Conservation (phyloP, 2,888 invertebrate species). For the Orchestes rusci region DNA sequence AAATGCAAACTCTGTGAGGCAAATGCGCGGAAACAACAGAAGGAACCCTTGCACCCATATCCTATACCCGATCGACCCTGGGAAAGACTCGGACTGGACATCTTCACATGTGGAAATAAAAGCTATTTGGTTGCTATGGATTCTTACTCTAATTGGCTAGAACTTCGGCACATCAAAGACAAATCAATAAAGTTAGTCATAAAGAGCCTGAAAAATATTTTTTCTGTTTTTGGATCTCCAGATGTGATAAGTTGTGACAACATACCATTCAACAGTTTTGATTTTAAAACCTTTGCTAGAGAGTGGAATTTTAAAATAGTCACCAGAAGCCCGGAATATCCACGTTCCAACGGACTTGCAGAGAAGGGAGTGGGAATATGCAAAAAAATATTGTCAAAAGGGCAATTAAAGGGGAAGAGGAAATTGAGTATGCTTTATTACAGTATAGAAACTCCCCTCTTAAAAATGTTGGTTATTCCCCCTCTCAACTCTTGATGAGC, state of each 20-base stretch:
- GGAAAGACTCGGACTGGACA: constrained; percentile 20
- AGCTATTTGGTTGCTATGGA: constrained; percentile 20
- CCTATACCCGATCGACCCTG: constrained; percentile 14
- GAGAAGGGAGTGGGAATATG: background rate
- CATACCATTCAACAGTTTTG: background rate
- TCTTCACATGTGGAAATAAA: constrained; percentile 12
- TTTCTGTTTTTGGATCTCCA: constrained; percentile 15
- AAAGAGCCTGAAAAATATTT: constrained; percentile 9
- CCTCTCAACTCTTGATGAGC: too few relatives aligned
- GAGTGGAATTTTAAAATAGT: background rate
- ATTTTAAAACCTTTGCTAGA: background rate
- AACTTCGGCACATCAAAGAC: constrained; percentile 12
- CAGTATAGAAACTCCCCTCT: constrained; percentile 14
- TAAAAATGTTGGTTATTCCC: constrained; percentile 9
- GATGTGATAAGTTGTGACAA: constrained; percentile 8
- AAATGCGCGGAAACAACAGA: constrained; percentile 11
- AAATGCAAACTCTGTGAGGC: constrained; percentile 3
- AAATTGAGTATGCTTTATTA: constrained; percentile 6
- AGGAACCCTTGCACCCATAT: constrained; percentile 11
- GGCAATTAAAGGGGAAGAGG: background rate
- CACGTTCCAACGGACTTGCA: background rate
- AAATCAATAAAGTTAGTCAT: constrained; percentile 7
- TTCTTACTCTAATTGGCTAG: constrained; percentile 18
- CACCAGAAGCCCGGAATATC: constrained; percentile 3
- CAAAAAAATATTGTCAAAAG: background rate